These are phyloP conservation scores for Vollenhovia emeryi DNA, from an alignment of 1,140 invertebrate species.

Conservation along the genomic window DNA sequence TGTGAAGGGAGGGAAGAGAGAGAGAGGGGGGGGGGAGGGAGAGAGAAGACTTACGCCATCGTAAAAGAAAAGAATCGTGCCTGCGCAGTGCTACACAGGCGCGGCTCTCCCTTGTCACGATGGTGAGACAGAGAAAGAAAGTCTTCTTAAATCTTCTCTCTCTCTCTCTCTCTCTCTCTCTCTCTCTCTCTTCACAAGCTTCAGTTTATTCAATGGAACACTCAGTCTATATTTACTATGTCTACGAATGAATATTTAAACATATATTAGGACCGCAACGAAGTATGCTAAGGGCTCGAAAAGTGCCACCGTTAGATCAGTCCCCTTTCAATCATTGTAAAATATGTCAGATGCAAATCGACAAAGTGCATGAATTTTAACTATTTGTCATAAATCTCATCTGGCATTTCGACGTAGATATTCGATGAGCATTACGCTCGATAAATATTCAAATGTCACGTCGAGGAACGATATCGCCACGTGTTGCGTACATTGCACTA, in stretches of 20 bases:
- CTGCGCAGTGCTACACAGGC: too few species aligned
- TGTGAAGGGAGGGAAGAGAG: too few species aligned
- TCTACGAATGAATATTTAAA: constrained; percentile 8
- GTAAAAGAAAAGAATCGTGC: too few species aligned
- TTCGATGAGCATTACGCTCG: constrained; percentile 32
- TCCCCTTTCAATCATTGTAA: neutral
- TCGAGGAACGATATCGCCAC: constrained; percentile 24
- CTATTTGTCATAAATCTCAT: neutral
- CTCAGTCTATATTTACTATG: too few species aligned
- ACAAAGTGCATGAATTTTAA: constrained; percentile 23
- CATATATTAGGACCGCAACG: neutral
- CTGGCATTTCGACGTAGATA: neutral
- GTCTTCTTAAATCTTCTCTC: too few species aligned
- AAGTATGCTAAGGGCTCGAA: neutral
- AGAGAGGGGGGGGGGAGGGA: too few species aligned
- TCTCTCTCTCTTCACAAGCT: too few species aligned
- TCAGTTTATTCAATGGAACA: too few species aligned
- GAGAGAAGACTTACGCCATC: too few species aligned
- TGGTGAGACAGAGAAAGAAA: too few species aligned
- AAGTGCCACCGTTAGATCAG: neutral
- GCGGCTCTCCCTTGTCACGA: too few species aligned
- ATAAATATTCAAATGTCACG: constrained; percentile 38
- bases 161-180: too few species aligned
- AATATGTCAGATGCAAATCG: neutral
- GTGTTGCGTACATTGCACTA: constrained; percentile 9